phyloP scores from a whole-genome alignment of 1,140 invertebrate species.

The Leptopilina clavipes region DNA sequence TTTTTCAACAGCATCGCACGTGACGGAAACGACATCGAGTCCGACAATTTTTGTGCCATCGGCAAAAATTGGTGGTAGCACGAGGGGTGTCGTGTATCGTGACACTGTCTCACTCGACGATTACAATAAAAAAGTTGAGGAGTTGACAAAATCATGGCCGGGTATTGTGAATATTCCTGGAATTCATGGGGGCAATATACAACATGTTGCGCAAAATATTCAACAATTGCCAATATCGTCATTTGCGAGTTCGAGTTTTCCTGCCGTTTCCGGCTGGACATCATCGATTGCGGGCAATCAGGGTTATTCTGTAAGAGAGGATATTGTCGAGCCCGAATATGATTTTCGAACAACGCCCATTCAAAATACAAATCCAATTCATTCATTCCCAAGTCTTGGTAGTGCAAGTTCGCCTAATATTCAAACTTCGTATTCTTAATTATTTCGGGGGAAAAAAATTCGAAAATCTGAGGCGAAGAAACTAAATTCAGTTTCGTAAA shows the following conservation, averaged over 20 bases:
- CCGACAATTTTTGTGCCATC: constrained; percentile 31
- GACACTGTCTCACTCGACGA: constrained; percentile 63
- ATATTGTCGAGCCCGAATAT: constrained; percentile 48
- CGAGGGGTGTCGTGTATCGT: constrained; percentile 59
- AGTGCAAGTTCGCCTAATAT: constrained; percentile 16
- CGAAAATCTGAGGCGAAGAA: no score
- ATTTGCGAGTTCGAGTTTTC: not conserved
- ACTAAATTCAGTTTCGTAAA: no score
- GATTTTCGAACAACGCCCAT: constrained; percentile 51
- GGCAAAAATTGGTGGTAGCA: constrained; percentile 40
- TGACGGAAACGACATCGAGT: constrained; percentile 31
- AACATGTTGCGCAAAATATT: not conserved
- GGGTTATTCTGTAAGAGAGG: constrained; percentile 59
- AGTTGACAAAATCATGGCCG: constrained; percentile 66
- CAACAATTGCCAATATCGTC: constrained; percentile 6
- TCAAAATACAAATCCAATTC: not conserved
- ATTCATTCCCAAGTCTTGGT: constrained; percentile 26
- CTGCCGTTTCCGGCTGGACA: constrained; percentile 38
- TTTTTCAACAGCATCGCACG: not conserved
- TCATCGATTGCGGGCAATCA: constrained; percentile 48
- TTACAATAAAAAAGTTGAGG: constrained; percentile 62
- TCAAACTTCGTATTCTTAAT: not conserved
- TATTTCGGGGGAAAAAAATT: no score
- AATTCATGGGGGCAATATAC: constrained; percentile 26
- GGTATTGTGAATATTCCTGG: constrained; percentile 44